A percentile compares a stretch with the other conserved stretches of the same genome.
These are phyloP conservation scores for Amblyraja radiata DNA, from an alignment of 2,797 vertebrate species.

Conservation along the genomic window DNA sequence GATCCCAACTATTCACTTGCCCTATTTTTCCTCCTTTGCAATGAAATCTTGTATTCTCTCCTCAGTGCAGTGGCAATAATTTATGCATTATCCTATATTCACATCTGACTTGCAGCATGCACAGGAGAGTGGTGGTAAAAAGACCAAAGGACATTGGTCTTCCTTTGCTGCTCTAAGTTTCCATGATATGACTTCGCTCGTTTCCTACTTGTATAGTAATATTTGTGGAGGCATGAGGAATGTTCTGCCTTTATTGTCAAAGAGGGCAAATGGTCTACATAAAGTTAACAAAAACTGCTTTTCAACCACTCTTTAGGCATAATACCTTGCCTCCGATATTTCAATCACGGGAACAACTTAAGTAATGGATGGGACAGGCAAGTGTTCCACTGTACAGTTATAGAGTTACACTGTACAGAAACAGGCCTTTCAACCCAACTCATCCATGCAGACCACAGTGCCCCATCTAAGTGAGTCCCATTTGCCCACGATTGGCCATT, in stretches of 20 bases:
- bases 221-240: background rate
- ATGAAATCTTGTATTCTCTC: background rate
- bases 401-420: too few species aligned
- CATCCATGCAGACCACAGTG: too few species aligned
- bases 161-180: background rate
- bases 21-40: background rate
- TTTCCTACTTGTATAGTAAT: background rate
- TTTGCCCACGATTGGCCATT: too few species aligned
- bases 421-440: too few species aligned
- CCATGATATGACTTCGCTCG: background rate
- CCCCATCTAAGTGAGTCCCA: too few species aligned
- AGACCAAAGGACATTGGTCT: background rate
- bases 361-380: background rate
- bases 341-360: background rate
- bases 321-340: background rate
- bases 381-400: too few species aligned
- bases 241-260: background rate
- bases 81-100: background rate
- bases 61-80: background rate
- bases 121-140: background rate
- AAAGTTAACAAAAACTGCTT: background rate
- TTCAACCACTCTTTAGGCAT: background rate
- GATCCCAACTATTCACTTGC: background rate
- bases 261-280: background rate
- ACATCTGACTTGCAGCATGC: background rate